Conservation (phyloP, 1,140 invertebrate genomes). For the Magallana angulata region DNA sequence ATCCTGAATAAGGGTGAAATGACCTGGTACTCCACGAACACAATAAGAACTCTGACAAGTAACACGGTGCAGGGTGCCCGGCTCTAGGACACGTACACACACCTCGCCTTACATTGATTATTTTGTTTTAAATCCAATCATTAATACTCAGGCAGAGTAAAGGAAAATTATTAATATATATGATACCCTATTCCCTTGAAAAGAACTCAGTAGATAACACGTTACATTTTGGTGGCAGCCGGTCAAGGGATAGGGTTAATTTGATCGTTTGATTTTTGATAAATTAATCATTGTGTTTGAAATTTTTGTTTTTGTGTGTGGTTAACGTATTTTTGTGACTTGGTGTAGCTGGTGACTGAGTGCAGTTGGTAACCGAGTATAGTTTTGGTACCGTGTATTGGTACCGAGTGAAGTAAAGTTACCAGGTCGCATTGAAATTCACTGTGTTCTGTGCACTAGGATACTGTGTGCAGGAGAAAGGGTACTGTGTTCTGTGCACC, state of each 20-base stretch:
- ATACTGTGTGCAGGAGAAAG: neutral
- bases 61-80: too few species aligned
- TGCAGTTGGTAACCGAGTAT: neutral
- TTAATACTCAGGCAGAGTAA: neutral
- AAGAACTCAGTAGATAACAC: neutral
- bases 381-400: neutral
- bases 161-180: neutral
- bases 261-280: neutral
- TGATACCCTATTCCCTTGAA: neutral
- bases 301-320: neutral
- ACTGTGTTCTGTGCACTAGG: neutral
- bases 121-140: neutral
- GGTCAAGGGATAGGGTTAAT: neutral
- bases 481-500: neutral
- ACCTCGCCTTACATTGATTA: too few species aligned
- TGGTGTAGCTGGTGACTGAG: too few species aligned
- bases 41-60: too few species aligned
- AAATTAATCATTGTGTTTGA: neutral
- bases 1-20: too few species aligned
- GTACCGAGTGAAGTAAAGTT: too few species aligned
- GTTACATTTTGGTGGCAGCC: neutral
- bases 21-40: too few species aligned
- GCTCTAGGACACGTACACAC: too few species aligned
- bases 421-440: too few species aligned
- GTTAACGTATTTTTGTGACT: neutral